phyloP scores from a whole-genome alignment of 1,140 invertebrate genomes.

The Zaprionus capensis region DNA sequence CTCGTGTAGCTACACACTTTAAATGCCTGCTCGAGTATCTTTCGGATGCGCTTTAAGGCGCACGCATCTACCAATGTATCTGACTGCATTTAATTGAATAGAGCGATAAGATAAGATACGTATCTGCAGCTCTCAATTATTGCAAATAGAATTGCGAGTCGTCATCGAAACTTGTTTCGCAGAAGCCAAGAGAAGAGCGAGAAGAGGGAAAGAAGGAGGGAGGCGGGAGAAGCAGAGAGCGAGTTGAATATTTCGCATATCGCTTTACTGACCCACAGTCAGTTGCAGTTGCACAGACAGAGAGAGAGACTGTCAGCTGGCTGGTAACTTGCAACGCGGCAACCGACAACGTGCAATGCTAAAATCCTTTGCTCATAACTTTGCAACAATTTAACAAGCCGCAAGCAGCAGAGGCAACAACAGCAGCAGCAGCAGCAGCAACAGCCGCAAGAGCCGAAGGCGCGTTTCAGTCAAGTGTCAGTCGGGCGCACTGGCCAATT shows the following conservation, averaged over 20 bases:
- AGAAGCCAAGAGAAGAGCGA: neutral
- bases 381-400: conserved; percentile 74
- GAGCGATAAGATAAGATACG: conserved; percentile 5
- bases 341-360: conserved; percentile 20
- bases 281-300: conserved; percentile 10
- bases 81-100: neutral
- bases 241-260: conserved; percentile 31
- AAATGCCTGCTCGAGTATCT: neutral
- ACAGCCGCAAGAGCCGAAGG: conserved; percentile 5
- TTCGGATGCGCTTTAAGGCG: neutral
- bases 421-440: neutral
- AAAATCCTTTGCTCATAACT: conserved; percentile 62
- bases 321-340: conserved; percentile 19
- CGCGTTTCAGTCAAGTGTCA: conserved; percentile 49
- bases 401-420: conserved; percentile 9
- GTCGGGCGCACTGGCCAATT: conserved; percentile 46
- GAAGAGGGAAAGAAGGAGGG: neutral
- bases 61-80: neutral
- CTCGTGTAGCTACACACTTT: neutral
- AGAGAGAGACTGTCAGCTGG: conserved; percentile 28
- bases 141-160: conserved; percentile 2
- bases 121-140: conserved; percentile 11
- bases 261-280: conserved; percentile 46
- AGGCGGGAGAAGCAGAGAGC: neutral
- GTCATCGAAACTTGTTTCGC: neutral